Evolutionary conservation across 2,888 invertebrate species (phyloP).

Genomic region (Hyalella azteca): DNA sequence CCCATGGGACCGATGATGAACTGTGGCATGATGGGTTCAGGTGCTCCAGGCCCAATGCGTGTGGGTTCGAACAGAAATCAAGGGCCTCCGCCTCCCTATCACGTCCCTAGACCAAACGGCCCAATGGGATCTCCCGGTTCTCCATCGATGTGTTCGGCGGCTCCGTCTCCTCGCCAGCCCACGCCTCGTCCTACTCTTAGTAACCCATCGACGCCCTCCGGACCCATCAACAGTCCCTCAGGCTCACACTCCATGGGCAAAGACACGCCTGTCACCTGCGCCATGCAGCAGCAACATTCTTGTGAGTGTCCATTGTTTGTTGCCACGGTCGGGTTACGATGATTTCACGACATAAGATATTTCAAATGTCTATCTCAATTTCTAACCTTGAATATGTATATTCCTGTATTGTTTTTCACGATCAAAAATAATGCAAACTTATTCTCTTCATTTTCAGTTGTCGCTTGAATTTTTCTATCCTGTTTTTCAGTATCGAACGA

Average conservation of each 20-base stretch:
- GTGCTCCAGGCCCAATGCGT: conserved; percentile 43
- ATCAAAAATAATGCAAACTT: no score
- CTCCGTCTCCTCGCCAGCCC: conserved; percentile 60
- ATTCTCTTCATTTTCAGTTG: no score
- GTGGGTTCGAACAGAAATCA: conserved; percentile 63
- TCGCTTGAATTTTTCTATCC: background rate
- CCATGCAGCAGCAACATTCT: conserved; percentile 52
- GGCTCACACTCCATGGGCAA: conserved; percentile 62
- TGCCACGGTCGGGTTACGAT: no score
- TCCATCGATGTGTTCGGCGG: conserved; percentile 57
- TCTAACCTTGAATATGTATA: no score
- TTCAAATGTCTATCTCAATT: no score
- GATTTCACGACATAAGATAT: no score
- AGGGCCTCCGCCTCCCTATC: conserved; percentile 80
- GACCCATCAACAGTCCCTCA: conserved; percentile 72
- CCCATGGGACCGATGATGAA: conserved; percentile 54
- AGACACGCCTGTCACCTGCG: conserved; percentile 48
- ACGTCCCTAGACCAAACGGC: conserved; percentile 73
- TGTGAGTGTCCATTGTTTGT: no score
- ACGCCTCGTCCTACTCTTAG: conserved; percentile 64
- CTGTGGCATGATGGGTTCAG: conserved; percentile 56
- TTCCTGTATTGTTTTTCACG: no score
- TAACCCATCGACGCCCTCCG: conserved; percentile 67
- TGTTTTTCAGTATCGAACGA: conserved; percentile 66
- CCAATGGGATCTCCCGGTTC: conserved; percentile 73